phyloP scores from a whole-genome alignment of 2,888 invertebrate genomes.

The Cheilosia variabilis region DNA sequence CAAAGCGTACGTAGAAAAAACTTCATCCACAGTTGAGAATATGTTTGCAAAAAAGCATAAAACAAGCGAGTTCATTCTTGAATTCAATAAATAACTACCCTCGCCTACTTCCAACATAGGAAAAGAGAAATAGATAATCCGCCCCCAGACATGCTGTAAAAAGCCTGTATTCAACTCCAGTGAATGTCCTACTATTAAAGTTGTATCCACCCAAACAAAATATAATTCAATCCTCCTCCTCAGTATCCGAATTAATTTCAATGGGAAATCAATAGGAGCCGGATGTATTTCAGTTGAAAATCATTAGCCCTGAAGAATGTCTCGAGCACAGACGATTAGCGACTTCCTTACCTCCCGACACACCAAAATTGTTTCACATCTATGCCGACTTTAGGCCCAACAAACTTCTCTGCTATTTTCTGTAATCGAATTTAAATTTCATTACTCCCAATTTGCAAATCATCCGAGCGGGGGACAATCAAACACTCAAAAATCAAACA shows the following conservation, averaged over 20 bases:
- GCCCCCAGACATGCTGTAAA: no score
- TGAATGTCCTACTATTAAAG: neutral
- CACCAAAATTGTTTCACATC: no score
- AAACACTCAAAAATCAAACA: conserved; percentile 26
- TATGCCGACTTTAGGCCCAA: neutral
- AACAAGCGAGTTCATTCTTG: no score
- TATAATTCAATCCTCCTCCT: conserved; percentile 5
- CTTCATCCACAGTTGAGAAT: no score
- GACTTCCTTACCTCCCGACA: neutral
- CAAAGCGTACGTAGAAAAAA: no score
- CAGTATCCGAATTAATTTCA: conserved; percentile 30
- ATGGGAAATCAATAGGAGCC: conserved; percentile 23
- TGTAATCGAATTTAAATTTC: conserved; percentile 40
- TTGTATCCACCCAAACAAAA: conserved; percentile 1
- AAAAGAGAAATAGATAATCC: no score
- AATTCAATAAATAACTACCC: no score
- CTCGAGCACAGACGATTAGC: conserved; percentile 36
- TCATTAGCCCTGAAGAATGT: conserved; percentile 21
- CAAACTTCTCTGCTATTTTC: neutral
- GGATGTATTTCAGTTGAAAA: conserved; percentile 38
- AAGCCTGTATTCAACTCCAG: no score
- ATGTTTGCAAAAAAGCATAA: no score
- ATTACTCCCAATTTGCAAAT: conserved; percentile 52
- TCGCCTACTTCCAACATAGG: no score
- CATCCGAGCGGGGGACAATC: neutral